phyloP scores from a whole-genome alignment of 2,113 vertebrate genomes.

The Jaculus jaculus region DNA sequence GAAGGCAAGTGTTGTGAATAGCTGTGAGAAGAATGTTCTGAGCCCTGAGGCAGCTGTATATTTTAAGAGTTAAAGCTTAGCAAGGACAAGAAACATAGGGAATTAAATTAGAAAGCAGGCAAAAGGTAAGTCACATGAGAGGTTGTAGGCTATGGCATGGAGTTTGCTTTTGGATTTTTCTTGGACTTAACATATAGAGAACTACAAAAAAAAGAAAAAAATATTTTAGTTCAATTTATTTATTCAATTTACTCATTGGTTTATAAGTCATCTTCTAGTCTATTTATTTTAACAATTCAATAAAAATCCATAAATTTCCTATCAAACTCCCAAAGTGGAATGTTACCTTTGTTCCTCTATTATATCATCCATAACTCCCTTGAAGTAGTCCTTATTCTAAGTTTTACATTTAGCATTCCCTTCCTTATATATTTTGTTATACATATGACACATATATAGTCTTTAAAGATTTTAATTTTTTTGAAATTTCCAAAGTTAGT shows the following conservation, averaged over 20 bases:
- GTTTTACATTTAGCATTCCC: neutral
- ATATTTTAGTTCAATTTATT: too few species aligned
- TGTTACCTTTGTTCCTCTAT: neutral
- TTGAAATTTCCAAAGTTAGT: neutral
- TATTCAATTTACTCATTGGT: too few species aligned
- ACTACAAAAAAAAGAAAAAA: too few species aligned
- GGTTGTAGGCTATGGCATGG: neutral
- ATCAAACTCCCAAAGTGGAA: neutral
- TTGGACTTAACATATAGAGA: too few species aligned
- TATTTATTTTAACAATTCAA: slow-evolving; percentile 6
- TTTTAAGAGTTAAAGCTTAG: slow-evolving; percentile 26
- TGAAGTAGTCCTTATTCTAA: neutral
- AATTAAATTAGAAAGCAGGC: slow-evolving; percentile 26
- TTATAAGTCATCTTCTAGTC: neutral
- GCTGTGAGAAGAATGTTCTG: neutral
- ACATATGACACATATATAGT: neutral
- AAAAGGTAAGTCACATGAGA: neutral
- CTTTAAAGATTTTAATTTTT: neutral
- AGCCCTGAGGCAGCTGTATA: neutral
- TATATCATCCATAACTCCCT: neutral
- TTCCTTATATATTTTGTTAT: neutral
- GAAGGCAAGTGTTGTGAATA: neutral
- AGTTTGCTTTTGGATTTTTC: slow-evolving; percentile 23
- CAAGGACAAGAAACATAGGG: neutral
- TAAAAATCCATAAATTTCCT: neutral